phyloP scores from a whole-genome alignment of 2,797 vertebrate species.

The Propithecus deckenii region DNA sequence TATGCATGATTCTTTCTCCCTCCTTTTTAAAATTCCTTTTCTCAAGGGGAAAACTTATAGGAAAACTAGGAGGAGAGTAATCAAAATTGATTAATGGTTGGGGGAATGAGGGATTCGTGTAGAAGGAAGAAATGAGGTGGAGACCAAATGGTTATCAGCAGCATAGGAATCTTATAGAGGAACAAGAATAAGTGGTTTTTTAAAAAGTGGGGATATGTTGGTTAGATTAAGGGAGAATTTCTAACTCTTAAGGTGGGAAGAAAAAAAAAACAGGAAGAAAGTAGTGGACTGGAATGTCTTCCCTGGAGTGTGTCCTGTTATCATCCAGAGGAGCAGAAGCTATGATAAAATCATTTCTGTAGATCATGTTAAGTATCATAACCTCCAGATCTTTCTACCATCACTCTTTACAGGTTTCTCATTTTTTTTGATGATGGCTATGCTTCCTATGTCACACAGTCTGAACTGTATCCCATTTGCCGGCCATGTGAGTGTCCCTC shows the following conservation, averaged over 20 bases:
- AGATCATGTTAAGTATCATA: not conserved
- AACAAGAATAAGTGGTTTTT: slow-evolving; percentile 21
- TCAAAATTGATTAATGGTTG: not conserved
- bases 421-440: slow-evolving; percentile 99
- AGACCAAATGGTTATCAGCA: not conserved
- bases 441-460: slow-evolving; percentile 95
- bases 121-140: not conserved
- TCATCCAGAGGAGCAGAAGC: not conserved
- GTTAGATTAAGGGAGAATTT: not conserved
- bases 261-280: not conserved
- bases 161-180: not conserved
- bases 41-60: not conserved
- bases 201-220: not conserved
- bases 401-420: slow-evolving; percentile 89
- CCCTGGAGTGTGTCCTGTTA: not conserved
- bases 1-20: not conserved
- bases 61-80: not conserved
- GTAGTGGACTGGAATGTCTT: not conserved
- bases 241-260: not conserved
- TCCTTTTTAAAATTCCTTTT: not conserved
- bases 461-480: slow-evolving; percentile 95
- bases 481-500: slow-evolving; percentile 90
- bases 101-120: not conserved
- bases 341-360: not conserved
- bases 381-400: not conserved